Conservation (phyloP, 2,797 vertebrate genomes). For the Microctenopoma steveboyesi region DNA sequence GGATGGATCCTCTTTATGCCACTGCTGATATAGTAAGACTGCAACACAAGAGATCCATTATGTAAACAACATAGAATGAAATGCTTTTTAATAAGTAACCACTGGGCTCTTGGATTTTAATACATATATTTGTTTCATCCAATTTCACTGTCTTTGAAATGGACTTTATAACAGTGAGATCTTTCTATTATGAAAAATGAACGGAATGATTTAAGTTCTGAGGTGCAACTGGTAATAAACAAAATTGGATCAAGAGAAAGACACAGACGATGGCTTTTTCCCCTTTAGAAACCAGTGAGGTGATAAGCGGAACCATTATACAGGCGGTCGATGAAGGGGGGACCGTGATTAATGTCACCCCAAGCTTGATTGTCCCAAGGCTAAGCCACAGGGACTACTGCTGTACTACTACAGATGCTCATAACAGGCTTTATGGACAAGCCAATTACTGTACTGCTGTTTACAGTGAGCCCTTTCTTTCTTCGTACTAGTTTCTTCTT, state of each 20-base stretch:
- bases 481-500: background rate
- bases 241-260: conserved; percentile 32
- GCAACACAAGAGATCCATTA: conserved; percentile 42
- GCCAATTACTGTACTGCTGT: conserved; percentile 46
- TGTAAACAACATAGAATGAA: conserved; percentile 55
- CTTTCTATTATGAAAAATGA: conserved; percentile 1
- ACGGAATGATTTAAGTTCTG: conserved; percentile 15
- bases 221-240: conserved; percentile 36
- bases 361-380: conserved; percentile 44
- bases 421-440: conserved; percentile 57
- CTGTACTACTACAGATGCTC: conserved; percentile 46
- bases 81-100: conserved; percentile 37
- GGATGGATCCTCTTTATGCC: conserved; percentile 63
- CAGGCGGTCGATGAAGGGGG: conserved; percentile 67
- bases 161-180: background rate
- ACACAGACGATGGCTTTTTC: conserved; percentile 59
- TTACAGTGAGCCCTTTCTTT: conserved; percentile 14
- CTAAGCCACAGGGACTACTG: conserved; percentile 56
- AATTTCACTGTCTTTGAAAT: conserved; percentile 26
- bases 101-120: conserved; percentile 20
- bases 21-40: conserved; percentile 55
- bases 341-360: conserved; percentile 77
- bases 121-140: background rate
- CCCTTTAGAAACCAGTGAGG: conserved; percentile 63
- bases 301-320: conserved; percentile 80